A percentile compares a stretch with the other conserved stretches of the same genome.
These are phyloP conservation scores for Cephus sareptanus DNA, from an alignment of 2,888 invertebrate genomes.

Conservation along the genomic window DNA sequence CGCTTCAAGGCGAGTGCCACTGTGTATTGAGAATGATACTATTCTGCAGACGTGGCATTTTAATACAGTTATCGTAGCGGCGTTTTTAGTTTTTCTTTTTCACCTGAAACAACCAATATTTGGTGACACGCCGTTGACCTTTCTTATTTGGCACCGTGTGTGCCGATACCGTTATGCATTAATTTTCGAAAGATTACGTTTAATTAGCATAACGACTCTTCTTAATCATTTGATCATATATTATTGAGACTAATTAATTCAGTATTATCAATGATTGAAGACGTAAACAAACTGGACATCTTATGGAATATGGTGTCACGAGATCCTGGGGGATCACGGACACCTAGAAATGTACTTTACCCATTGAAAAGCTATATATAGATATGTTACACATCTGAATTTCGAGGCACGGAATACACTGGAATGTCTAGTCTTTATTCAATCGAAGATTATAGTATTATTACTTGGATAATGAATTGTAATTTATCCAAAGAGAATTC, in stretches of 20 bases:
- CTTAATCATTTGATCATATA: neutral
- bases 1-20: neutral
- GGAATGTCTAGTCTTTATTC: no score
- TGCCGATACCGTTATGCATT: neutral
- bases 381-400: no score
- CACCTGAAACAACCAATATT: neutral
- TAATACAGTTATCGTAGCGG: neutral
- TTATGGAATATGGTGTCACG: no score
- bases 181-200: neutral
- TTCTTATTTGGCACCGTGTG: neutral
- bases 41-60: neutral
- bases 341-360: no score
- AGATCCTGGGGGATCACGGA: no score
- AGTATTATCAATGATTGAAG: neutral
- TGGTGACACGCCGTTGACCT: neutral
- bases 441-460: neutral
- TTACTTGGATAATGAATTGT: neutral
- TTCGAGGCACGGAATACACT: no score
- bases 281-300: no score
- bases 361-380: no score
- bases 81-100: neutral
- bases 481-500: neutral
- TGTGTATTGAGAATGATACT: neutral
- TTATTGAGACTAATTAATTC: neutral
- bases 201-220: neutral